phyloP scores from a whole-genome alignment of 2,888 invertebrate genomes.

The Acanthopleura granulata region DNA sequence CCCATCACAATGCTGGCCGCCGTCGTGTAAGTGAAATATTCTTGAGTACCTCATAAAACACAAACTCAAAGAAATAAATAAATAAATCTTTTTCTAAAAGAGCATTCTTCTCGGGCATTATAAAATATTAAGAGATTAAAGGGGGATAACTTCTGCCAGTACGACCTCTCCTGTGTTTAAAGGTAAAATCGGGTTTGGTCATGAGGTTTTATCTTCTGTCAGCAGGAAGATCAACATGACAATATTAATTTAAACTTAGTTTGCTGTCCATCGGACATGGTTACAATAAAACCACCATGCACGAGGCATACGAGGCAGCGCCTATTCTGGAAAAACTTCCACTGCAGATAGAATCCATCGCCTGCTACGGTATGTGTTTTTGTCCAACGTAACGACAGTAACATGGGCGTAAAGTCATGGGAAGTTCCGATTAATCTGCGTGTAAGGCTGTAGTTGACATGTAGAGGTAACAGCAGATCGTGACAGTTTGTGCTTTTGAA shows the following conservation, averaged over 20 bases:
- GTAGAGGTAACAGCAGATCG: background rate
- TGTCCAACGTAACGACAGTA: background rate
- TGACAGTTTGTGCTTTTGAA: background rate
- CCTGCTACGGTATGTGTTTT: slow-evolving; percentile 83
- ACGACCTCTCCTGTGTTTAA: background rate
- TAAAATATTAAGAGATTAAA: too few species aligned
- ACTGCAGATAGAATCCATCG: slow-evolving; percentile 91
- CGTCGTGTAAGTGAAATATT: too few species aligned
- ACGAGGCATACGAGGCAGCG: slow-evolving; percentile 87
- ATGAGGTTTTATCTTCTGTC: background rate
- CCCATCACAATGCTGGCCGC: too few species aligned
- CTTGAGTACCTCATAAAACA: too few species aligned
- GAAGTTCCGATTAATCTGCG: background rate
- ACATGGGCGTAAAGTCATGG: background rate
- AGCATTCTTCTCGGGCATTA: too few species aligned
- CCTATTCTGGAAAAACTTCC: slow-evolving; percentile 86
- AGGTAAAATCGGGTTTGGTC: background rate
- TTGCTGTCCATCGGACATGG: too few species aligned
- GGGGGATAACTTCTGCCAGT: too few species aligned
- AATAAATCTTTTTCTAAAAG: too few species aligned
- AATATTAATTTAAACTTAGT: too few species aligned
- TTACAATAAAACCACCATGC: slow-evolving; percentile 73
- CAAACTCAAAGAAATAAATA: too few species aligned
- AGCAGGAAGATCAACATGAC: too few species aligned
- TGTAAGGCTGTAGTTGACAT: background rate